These are phyloP conservation scores for Meteorus colon DNA, from an alignment of 2,888 invertebrate genomes.

Conservation along the genomic window DNA sequence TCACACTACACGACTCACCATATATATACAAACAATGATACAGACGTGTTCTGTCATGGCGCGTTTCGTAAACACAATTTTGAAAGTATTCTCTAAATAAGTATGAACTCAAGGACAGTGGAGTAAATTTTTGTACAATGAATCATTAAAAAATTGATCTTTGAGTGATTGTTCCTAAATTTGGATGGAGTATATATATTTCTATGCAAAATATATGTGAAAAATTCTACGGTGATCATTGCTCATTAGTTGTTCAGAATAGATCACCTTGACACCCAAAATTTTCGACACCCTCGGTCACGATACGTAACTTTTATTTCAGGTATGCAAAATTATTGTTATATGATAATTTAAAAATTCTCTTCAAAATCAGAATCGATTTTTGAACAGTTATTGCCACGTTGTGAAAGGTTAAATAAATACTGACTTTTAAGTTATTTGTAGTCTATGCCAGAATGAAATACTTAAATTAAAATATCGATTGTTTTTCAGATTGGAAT, in stretches of 20 bases:
- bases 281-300: background rate
- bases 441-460: no score
- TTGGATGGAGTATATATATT: background rate
- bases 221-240: background rate
- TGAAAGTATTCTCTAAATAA: conserved; percentile 3
- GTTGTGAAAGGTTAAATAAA: no score
- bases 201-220: background rate
- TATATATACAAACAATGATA: conserved; percentile 9
- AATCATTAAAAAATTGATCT: background rate
- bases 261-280: conserved; percentile 47
- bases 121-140: background rate
- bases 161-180: background rate
- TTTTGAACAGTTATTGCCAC: background rate
- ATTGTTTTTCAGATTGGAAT: conserved; percentile 19
- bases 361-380: no score
- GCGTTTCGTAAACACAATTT: conserved; percentile 22
- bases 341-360: no score
- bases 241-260: conserved; percentile 34
- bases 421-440: no score
- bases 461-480: no score
- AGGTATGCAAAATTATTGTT: background rate
- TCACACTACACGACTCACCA: background rate
- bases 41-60: background rate
- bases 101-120: background rate
- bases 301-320: background rate